phyloP scores from a whole-genome alignment of 2,797 vertebrate genomes.

The Pelodytes ibericus region DNA sequence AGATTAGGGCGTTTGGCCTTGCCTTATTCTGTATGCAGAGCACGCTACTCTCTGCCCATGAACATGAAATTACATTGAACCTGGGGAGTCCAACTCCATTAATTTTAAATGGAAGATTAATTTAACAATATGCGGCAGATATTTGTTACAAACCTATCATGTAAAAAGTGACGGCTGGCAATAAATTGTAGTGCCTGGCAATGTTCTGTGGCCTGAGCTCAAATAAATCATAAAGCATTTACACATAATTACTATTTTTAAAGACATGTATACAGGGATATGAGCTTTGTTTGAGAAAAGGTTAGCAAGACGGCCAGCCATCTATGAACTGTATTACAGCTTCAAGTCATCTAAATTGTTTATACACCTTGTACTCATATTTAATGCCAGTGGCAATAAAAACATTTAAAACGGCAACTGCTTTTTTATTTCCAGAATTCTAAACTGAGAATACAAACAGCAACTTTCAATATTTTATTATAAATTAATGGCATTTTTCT shows the following conservation, averaged over 20 bases:
- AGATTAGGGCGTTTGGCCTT: constrained; percentile 96
- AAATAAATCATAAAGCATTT: constrained; percentile 94
- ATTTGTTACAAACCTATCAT: constrained; percentile 99
- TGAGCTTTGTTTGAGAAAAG: constrained; percentile 80
- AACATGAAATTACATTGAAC: constrained; percentile 99
- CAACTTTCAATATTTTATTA: too few species aligned
- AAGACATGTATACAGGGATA: constrained; percentile 78
- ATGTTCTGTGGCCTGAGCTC: constrained; percentile 81
- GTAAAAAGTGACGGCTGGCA: constrained; percentile 95
- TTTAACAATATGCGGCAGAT: constrained; percentile 99
- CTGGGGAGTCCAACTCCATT: constrained; percentile 99
- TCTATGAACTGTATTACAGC: constrained; percentile 65
- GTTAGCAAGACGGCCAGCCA: constrained; percentile 65
- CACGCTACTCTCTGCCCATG: constrained; percentile 85
- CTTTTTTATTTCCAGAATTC: too few species aligned
- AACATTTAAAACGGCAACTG: not conserved
- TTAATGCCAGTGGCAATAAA: not conserved
- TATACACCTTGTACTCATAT: constrained; percentile 12
- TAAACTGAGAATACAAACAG: too few species aligned
- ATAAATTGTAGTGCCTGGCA: constrained; percentile 91
- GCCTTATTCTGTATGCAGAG: constrained; percentile 92
- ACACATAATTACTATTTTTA: constrained; percentile 88
- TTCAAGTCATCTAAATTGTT: constrained; percentile 18
- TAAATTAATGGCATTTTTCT: too few species aligned
- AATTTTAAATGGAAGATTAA: constrained; percentile 99